phyloP scores from a whole-genome alignment of 1,140 invertebrate genomes.

The Zelostemma sp. region DNA sequence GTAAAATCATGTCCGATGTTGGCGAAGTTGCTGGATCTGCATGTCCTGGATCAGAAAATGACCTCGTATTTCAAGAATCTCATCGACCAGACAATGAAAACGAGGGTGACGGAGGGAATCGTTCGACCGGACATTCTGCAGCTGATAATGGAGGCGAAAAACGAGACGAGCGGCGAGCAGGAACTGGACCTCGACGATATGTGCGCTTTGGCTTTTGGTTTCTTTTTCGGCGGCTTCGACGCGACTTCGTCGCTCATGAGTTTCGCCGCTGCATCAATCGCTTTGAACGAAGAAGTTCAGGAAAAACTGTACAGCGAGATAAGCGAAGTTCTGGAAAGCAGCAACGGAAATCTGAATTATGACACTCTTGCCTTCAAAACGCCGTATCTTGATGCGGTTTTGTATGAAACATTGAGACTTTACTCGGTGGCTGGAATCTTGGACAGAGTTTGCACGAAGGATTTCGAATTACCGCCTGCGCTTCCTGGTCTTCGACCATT shows the following conservation, averaged over 20 bases:
- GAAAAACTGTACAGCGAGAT: constrained; percentile 51
- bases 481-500: constrained; percentile 56
- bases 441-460: constrained; percentile 20
- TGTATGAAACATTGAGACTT: constrained; percentile 26
- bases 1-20: constrained; percentile 23
- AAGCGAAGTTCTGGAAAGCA: constrained; percentile 14
- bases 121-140: constrained; percentile 71
- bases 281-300: constrained; percentile 72
- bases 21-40: constrained; percentile 34
- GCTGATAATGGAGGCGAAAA: constrained; percentile 66
- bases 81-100: constrained; percentile 67
- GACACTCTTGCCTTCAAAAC: constrained; percentile 17
- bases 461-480: constrained; percentile 10
- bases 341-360: constrained; percentile 21
- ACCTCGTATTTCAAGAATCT: constrained; percentile 57
- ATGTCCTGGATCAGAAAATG: constrained; percentile 31
- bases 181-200: constrained; percentile 51
- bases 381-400: constrained; percentile 28
- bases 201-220: constrained; percentile 48
- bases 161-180: constrained; percentile 50
- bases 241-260: constrained; percentile 71
- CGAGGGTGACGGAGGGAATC: constrained; percentile 66
- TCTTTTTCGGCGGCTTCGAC: constrained; percentile 67
- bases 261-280: constrained; percentile 53
- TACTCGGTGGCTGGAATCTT: constrained; percentile 15